Base-by-base conservation (phyloP, 23 tunicate genomes). In the Diplosoma virens region DNA sequence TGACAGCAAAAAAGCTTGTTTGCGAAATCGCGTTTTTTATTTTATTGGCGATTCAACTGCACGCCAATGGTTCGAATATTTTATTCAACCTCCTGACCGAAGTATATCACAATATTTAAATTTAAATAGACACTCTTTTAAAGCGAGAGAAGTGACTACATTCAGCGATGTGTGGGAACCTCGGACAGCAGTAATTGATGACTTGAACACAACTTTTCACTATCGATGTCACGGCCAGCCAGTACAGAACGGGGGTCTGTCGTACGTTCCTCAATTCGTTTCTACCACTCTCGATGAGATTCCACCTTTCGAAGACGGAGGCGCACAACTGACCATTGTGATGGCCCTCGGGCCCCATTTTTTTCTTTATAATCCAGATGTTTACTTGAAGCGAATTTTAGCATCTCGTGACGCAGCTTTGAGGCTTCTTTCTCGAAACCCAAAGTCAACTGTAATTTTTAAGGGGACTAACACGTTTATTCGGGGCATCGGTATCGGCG, bases 171-270 rank as follows among this genome's bases (percentile, higher is more conserved):
- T 75, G 27, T 82, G 87, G 87, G 87, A 82, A 32, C 87, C 87
- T 3, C 73, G 87, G 0, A 45, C 22, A n/a, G 87, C 81, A 20
- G 52, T 0, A 3, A 59, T 75, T 24, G 47, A 33, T 0, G 14
- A 0, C 37, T n/a, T 30, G 23, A 76, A 81, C 67, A 36, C 66
- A 17, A 32, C 87, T 5, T 30, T 87, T 33, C 72, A 76, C 34
- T 87, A 69, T 33, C 17, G 64, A 30, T 77, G 87, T 1, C 94
- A 87, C 33, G 94, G 94, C 0, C 82, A 81, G 25, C 94, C 94
- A 22, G 33, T 87, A 22, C 86, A 87, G 22, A 87, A 87, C 54
- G 87, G 87, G 16, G 94, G 94, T 1, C 47, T 75, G 1, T 65
- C 34, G 25, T 9, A 46, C 33, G 47, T 79, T 0, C 58, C 67